phyloP scores from a whole-genome alignment of 1,140 invertebrate genomes.

The Formica selysi region DNA sequence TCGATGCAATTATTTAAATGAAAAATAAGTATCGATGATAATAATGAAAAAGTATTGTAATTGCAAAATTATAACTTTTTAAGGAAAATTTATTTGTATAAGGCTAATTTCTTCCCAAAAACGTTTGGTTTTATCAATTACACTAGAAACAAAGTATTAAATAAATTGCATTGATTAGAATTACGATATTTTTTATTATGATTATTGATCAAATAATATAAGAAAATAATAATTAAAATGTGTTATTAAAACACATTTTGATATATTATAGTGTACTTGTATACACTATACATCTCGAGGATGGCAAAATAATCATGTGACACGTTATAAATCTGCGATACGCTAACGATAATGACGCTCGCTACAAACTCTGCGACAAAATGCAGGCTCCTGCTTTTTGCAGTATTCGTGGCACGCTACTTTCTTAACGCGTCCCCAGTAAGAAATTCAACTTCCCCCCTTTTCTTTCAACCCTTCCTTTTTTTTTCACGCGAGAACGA shows the following conservation, averaged over 20 bases:
- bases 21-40: background rate
- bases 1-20: background rate
- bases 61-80: background rate
- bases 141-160: background rate
- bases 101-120: background rate
- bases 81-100: background rate
- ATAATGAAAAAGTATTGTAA: background rate
- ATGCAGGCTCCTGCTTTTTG: slow-evolving; percentile 29
- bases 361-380: background rate
- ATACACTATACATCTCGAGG: background rate
- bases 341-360: slow-evolving; percentile 27
- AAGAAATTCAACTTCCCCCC: slow-evolving; percentile 49
- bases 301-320: background rate
- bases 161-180: background rate
- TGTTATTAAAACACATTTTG: too few relatives aligned
- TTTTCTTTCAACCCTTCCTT: slow-evolving; percentile 53
- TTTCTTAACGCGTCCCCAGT: slow-evolving; percentile 23
- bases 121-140: background rate
- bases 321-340: background rate
- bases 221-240: background rate
- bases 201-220: background rate
- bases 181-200: background rate
- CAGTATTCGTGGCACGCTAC: slow-evolving; percentile 33
- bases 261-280: background rate
- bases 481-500: slow-evolving; percentile 40